Conservation (phyloP, 2,113 vertebrate genomes). For the Stigmatopora argus region DNA sequence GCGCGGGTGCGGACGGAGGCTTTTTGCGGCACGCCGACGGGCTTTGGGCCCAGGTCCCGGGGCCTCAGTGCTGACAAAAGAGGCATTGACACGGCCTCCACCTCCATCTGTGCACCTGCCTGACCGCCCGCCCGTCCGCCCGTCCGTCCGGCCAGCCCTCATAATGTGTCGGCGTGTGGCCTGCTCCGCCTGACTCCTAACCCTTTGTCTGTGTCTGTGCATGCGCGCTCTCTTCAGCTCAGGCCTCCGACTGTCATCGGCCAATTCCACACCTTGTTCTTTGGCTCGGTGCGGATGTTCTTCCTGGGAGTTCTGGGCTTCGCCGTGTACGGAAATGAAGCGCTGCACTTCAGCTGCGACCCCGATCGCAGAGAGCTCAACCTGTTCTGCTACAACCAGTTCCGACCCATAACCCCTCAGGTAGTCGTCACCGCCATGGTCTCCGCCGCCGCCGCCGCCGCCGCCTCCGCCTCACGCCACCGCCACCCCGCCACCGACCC, state of each 20-base stretch:
- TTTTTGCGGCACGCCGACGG: neutral
- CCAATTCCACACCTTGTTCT: conserved; percentile 86
- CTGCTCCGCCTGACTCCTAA: neutral
- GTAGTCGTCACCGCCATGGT: conserved; percentile 43
- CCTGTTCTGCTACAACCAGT: conserved; percentile 87
- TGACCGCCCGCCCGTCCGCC: neutral
- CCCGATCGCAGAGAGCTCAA: conserved; percentile 82
- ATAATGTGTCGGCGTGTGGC: neutral
- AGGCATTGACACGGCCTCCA: conserved; percentile 25
- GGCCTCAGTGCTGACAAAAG: conserved; percentile 39
- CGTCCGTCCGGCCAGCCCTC: neutral
- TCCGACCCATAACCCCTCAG: conserved; percentile 84
- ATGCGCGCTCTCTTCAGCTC: conserved; percentile 63
- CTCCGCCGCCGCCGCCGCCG: no score
- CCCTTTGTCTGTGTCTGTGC: neutral
- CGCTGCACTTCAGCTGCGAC: conserved; percentile 86
- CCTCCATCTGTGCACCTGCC: neutral
- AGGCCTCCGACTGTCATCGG: conserved; percentile 82
- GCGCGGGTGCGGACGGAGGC: neutral
- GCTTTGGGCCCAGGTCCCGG: conserved; percentile 25
- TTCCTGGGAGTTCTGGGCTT: conserved; percentile 82
- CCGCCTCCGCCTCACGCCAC: no score
- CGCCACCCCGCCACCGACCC: no score
- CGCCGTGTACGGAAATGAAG: conserved; percentile 84
- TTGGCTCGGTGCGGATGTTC: conserved; percentile 80